Evolutionary conservation across 2,888 invertebrate species (phyloP).

Genomic region (Hipparchia semele): DNA sequence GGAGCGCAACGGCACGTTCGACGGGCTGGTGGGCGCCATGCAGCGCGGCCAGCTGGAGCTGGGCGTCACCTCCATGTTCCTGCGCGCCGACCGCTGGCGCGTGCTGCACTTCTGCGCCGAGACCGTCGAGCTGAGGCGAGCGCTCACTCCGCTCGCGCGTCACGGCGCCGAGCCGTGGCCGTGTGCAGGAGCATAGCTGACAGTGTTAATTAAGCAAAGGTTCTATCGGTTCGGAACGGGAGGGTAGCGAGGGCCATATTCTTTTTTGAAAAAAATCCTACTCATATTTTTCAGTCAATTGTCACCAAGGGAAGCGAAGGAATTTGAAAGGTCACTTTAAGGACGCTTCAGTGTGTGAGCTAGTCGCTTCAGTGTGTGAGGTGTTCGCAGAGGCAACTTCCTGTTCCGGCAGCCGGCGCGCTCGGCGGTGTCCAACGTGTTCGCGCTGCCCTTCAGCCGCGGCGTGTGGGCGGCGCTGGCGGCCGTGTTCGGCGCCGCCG

Average conservation of each 20-base stretch:
- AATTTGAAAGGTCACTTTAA: too few relatives aligned
- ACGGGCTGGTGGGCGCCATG: conserved; percentile 81
- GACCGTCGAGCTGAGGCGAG: conserved; percentile 62
- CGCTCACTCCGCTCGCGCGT: not conserved
- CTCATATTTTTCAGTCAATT: too few relatives aligned
- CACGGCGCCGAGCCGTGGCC: too few relatives aligned
- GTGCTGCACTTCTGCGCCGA: conserved; percentile 80
- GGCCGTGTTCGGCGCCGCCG: conserved; percentile 47
- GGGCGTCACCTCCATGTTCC: conserved; percentile 77
- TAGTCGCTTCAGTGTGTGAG: too few relatives aligned
- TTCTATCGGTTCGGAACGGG: too few relatives aligned
- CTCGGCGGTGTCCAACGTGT: conserved; percentile 84
- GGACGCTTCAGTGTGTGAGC: too few relatives aligned
- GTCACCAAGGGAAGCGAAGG: too few relatives aligned
- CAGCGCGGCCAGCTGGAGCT: conserved; percentile 81
- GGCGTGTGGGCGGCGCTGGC: conserved; percentile 80
- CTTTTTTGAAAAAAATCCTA: too few relatives aligned
- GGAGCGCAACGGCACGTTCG: conserved; percentile 81
- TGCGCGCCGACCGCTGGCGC: conserved; percentile 81
- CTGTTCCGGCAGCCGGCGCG: conserved; percentile 85
- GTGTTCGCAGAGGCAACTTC: conserved; percentile 72
- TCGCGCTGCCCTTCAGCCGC: conserved; percentile 81
- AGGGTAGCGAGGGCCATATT: too few relatives aligned
- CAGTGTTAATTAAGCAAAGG: too few relatives aligned
- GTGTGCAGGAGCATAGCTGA: too few relatives aligned